These are phyloP conservation scores for Habropoda laboriosa DNA, from an alignment of 1,140 invertebrate genomes.

Conservation along the genomic window DNA sequence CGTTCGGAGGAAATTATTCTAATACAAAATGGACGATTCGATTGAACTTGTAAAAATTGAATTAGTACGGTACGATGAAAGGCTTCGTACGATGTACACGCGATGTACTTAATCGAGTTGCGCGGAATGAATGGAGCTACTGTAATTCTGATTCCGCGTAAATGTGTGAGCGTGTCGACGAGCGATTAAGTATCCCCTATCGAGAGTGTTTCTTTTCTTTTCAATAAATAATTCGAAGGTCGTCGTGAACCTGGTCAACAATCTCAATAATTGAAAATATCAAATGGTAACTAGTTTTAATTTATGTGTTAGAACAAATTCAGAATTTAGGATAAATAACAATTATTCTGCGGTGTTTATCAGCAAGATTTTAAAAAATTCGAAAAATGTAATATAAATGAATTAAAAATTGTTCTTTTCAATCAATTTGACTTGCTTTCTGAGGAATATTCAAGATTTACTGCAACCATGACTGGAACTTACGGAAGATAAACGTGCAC, in stretches of 20 bases:
- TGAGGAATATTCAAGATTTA: no score
- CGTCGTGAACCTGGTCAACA: neutral
- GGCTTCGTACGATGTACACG: constrained; percentile 17
- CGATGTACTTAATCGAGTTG: constrained; percentile 64
- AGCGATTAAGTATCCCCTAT: constrained; percentile 47
- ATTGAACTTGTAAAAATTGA: constrained; percentile 43
- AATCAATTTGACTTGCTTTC: no score
- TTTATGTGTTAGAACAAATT: no score
- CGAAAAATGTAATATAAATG: no score
- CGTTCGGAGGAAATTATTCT: neutral
- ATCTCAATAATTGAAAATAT: neutral
- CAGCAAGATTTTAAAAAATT: no score
- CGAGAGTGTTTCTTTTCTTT: constrained; percentile 7
- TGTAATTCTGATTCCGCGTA: constrained; percentile 56
- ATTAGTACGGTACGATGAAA: constrained; percentile 43
- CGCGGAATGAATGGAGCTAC: constrained; percentile 69
- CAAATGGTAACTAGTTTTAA: no score
- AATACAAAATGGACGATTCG: constrained; percentile 1
- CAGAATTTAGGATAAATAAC: no score
- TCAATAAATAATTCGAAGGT: neutral
- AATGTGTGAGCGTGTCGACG: constrained; percentile 34
- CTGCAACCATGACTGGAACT: no score
- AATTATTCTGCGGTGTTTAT: no score
- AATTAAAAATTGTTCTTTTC: no score
- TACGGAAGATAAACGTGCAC: no score